Evolutionary conservation across 2,113 vertebrate species (phyloP).

Genomic region (Hemichromis elongatus): DNA sequence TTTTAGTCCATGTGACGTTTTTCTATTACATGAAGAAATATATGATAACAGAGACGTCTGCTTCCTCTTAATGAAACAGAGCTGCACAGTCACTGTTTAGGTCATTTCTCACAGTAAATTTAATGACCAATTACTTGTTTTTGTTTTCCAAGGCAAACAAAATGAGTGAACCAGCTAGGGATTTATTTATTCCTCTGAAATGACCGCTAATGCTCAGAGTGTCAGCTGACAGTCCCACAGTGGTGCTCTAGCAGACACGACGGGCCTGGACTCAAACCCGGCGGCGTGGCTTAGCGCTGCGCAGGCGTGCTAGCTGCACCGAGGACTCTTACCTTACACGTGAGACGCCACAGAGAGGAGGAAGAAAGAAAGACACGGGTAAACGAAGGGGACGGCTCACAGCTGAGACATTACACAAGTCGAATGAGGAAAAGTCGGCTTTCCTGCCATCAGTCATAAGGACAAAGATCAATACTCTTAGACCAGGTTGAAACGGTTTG

Average conservation of each 20-base stretch:
- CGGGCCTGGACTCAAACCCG: background rate
- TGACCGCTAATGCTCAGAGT: background rate
- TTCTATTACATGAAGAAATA: rapidly evolving
- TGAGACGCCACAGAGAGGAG: slow-evolving; percentile 11
- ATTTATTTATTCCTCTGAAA: background rate
- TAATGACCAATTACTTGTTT: no score
- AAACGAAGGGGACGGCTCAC: background rate
- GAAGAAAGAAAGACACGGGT: slow-evolving; percentile 14
- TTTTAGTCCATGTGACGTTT: background rate
- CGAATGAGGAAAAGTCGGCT: background rate
- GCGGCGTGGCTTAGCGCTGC: background rate
- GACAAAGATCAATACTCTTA: background rate
- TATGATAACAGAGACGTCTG: rapidly evolving
- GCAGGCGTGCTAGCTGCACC: background rate
- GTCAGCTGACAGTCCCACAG: background rate
- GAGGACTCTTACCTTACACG: slow-evolving; percentile 48
- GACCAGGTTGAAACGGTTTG: background rate
- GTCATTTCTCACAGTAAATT: rapidly evolving
- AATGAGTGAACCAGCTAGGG: background rate
- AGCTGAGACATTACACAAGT: background rate
- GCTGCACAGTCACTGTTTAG: background rate
- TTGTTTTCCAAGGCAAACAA: no score
- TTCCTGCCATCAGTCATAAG: background rate
- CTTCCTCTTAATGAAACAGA: background rate
- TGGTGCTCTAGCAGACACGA: background rate